phyloP scores from a whole-genome alignment of 53 echinoderm and acorn worm species.

The Arbacia lixula region DNA sequence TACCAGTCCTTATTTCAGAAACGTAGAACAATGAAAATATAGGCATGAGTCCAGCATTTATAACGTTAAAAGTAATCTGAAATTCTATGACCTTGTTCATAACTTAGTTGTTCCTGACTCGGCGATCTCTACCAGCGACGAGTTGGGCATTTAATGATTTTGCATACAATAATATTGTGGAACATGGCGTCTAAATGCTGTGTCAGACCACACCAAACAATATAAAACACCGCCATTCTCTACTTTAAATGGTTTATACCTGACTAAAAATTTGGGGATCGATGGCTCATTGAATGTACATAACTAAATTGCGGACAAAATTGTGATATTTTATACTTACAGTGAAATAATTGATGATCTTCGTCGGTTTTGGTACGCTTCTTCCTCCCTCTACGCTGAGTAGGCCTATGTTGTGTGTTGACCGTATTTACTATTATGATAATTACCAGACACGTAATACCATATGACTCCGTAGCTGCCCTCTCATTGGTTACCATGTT shows the following conservation, averaged over 20 bases:
- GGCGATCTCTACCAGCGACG: constrained; percentile 8
- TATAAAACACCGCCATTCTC: not conserved
- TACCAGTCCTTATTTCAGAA: too few relatives aligned
- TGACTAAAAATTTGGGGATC: too few relatives aligned
- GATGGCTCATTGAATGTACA: not conserved
- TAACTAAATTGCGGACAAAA: not conserved
- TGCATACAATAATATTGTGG: constrained; percentile 47
- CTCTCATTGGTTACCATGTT: constrained; percentile 57
- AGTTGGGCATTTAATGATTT: constrained; percentile 43
- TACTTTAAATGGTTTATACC: not conserved
- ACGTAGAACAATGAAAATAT: too few relatives aligned
- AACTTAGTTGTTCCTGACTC: too few relatives aligned
- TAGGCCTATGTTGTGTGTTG: constrained; percentile 46
- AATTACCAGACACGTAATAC: constrained; percentile 55
- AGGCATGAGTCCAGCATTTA: too few relatives aligned
- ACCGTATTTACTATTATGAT: constrained; percentile 55
- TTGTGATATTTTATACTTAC: constrained; percentile 12
- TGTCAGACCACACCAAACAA: constrained; percentile 46
- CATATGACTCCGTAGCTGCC: constrained; percentile 47
- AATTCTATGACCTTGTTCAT: too few relatives aligned
- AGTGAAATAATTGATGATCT: not conserved
- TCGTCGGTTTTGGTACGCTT: not conserved
- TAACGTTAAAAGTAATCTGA: too few relatives aligned
- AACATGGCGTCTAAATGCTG: constrained; percentile 57
- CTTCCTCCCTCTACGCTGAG: constrained; percentile 26